Conservation (phyloP, 2,113 vertebrate genomes). For the Ictidomys tridecemlineatus region DNA sequence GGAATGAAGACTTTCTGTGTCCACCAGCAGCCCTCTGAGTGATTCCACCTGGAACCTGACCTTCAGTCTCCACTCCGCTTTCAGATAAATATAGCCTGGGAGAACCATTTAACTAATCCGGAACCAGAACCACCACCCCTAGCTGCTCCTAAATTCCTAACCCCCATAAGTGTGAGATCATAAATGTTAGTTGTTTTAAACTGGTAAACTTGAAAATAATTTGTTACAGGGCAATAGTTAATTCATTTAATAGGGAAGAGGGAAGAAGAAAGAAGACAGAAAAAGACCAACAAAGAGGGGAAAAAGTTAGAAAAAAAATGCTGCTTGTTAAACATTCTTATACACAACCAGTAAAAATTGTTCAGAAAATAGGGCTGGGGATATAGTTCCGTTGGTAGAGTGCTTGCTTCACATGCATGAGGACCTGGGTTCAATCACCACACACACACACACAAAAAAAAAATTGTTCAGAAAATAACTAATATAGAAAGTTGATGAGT, state of each 20-base stretch:
- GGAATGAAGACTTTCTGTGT: not conserved
- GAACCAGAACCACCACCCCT: not conserved
- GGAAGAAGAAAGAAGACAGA: not conserved
- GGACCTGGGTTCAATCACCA: no score
- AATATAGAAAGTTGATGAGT: conserved; percentile 15
- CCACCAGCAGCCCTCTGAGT: not conserved
- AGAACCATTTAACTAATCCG: not conserved
- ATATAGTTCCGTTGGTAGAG: no score
- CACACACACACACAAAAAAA: not conserved
- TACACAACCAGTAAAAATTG: conserved; percentile 4
- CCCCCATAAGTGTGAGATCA: not conserved
- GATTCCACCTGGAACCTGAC: not conserved
- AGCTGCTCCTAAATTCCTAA: conserved; percentile 8
- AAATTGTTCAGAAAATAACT: conserved; percentile 29
- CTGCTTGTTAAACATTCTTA: conserved; percentile 38
- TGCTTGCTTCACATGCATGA: no score
- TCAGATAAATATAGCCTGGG: not conserved
- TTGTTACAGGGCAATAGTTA: not conserved
- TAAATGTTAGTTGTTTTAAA: not conserved
- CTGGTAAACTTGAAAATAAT: not conserved
- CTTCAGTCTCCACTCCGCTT: not conserved
- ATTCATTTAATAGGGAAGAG: not conserved
- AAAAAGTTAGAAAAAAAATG: not conserved
- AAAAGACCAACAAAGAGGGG: not conserved
- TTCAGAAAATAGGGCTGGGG: not conserved